Base-by-base conservation (phyloP, 2,888 invertebrate genomes). In the Nymphalis urticae region DNA sequence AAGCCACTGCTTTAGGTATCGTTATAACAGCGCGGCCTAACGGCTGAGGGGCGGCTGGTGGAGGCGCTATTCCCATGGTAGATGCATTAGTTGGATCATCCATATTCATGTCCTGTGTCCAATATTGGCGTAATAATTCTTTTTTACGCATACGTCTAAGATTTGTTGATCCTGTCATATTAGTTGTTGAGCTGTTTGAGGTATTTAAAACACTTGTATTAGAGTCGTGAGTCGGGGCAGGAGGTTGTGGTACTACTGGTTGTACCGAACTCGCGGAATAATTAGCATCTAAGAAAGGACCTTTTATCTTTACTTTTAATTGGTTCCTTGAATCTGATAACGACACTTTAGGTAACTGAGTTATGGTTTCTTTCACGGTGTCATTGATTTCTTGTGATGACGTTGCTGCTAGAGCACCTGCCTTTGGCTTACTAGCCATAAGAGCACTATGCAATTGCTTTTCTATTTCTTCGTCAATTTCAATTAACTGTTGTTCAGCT, bases 271-370 rank as follows among this genome's bases (percentile, higher is more conserved):
- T 94, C 2, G 95, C 93, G 50, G 95, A 96, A 81, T 96, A 97
- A 76, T 94, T 94, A 0, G 94, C 95, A 78, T 97, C 97, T 71
- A 97, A 94, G 79, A 96, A 95, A 0, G 97, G 97, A 4, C 97
- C 97, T 84, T 98, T 97, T 73, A 97, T 97, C 87, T 98, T 98
- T 0, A 98, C 95, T 84, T 97, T 97, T 6, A 98, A 89, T 82
- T 97, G 97, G 86, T 97, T 97, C 47, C 97, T 93, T 0, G 97
- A 96, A 85, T 97, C 97, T 0, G 95, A 95, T 1, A 97, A 88
- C 1, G 96, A 95, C 0, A 96, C 96, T 82, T 96, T 96, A 4
- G 95, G 95, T 69, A 88, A 76, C 50, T 84, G 88, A 10, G 90
- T 85, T 54, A 70, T 79, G 1, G 77, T 70, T 51, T 86, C 85